Percentiles rank a stretch among this genome's conserved stretches.
These are phyloP conservation scores for Pseudomyrmex concolor DNA, from an alignment of 1,140 invertebrate species.

Conservation along the genomic window DNA sequence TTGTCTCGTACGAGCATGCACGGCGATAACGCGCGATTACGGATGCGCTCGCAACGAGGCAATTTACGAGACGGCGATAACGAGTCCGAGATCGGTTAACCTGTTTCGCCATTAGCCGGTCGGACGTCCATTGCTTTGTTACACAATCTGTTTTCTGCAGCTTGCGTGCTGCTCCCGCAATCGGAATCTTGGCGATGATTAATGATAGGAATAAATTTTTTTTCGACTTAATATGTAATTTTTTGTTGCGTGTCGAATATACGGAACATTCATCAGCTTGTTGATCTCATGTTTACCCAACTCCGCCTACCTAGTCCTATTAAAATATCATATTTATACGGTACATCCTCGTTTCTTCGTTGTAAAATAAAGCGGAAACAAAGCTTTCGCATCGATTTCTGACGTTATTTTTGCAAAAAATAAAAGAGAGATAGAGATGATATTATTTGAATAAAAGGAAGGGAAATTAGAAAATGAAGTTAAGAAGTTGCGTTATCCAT, in stretches of 20 bases:
- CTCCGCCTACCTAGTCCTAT: not conserved
- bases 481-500: not conserved
- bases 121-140: conserved; percentile 31
- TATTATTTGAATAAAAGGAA: not conserved
- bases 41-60: conserved; percentile 49
- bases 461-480: not conserved
- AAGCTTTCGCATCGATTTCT: not conserved
- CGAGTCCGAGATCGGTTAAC: conserved; percentile 51
- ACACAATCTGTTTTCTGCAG: conserved; percentile 29
- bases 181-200: conserved; percentile 43
- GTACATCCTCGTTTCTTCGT: not conserved
- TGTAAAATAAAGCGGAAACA: not conserved
- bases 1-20: conserved; percentile 34
- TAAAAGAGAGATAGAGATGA: not conserved
- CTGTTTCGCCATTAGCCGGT: conserved; percentile 34
- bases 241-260: not conserved
- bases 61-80: conserved; percentile 50
- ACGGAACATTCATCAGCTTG: conserved; percentile 44
- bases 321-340: conserved; percentile 5
- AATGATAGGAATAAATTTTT: conserved; percentile 27
- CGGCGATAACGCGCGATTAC: conserved; percentile 47
- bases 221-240: not conserved
- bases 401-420: not conserved
- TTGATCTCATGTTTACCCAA: conserved; percentile 38
- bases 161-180: conserved; percentile 19